These are phyloP conservation scores for Hippoglossus hippoglossus DNA, from an alignment of 2,797 vertebrate species.

Conservation along the genomic window DNA sequence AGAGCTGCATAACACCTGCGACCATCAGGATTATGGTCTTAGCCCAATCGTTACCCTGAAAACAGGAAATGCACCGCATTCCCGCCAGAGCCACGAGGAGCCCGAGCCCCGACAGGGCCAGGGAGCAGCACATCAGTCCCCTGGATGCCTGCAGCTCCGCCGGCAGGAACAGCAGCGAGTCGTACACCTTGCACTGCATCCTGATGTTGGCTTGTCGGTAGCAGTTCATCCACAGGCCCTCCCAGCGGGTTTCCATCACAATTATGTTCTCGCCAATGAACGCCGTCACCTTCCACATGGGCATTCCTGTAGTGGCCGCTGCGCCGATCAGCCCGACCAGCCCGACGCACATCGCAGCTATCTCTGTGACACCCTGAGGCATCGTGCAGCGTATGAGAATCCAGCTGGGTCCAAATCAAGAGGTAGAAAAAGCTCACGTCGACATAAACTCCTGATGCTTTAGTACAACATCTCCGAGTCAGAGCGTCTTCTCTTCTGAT, in stretches of 20 bases:
- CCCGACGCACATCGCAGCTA: constrained; percentile 79
- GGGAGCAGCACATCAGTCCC: constrained; percentile 90
- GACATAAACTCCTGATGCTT: neutral
- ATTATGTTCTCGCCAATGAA: constrained; percentile 91
- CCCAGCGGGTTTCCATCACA: constrained; percentile 92
- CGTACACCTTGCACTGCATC: constrained; percentile 93
- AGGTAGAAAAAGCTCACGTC: constrained; percentile 29
- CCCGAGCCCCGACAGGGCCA: constrained; percentile 82
- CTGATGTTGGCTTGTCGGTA: constrained; percentile 86
- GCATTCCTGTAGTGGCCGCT: constrained; percentile 89
- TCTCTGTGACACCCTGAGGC: constrained; percentile 78
- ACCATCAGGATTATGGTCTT: constrained; percentile 81
- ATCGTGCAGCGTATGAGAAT: constrained; percentile 78
- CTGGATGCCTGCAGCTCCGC: constrained; percentile 87
- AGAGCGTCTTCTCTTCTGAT: constrained; percentile 20
- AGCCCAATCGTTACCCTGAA: constrained; percentile 64
- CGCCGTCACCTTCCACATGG: constrained; percentile 96
- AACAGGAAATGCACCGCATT: constrained; percentile 82
- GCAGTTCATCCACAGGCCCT: constrained; percentile 98
- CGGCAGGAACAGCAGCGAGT: constrained; percentile 89
- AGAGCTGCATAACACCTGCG: constrained; percentile 86
- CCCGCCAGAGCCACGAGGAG: constrained; percentile 85
- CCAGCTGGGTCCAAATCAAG: constrained; percentile 17
- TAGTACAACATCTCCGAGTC: neutral
- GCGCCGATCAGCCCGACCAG: constrained; percentile 88